Evolutionary conservation across 2,888 invertebrate genomes (phyloP).

Genomic region (Drosophila putrida): DNA sequence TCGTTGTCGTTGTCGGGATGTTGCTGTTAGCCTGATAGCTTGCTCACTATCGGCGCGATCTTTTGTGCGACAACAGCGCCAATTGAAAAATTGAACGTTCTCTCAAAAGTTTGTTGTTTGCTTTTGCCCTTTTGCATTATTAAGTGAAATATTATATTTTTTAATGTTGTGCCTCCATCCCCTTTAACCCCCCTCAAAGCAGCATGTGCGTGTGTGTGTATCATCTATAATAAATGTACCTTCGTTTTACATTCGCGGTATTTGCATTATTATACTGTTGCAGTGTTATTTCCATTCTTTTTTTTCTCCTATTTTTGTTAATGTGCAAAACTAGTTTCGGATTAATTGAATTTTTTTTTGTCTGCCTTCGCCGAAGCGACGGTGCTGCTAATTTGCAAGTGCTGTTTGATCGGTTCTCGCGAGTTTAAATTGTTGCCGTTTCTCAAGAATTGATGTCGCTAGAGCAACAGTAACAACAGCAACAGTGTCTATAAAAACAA

Average conservation of each 20-base stretch:
- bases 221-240: background rate
- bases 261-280: conserved; percentile 8
- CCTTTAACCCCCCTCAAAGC: background rate
- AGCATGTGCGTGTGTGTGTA: conserved; percentile 15
- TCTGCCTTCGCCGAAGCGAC: conserved; percentile 35
- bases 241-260: background rate
- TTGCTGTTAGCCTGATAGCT: conserved; percentile 27
- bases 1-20: conserved; percentile 10
- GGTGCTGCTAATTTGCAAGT: conserved; percentile 65
- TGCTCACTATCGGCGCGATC: conserved; percentile 52
- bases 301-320: conserved; percentile 39
- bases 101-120: background rate
- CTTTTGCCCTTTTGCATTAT: background rate
- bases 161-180: conserved; percentile 48
- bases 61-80: conserved; percentile 48
- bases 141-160: conserved; percentile 66
- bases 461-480: conserved; percentile 13
- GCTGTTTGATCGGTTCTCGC: conserved; percentile 50
- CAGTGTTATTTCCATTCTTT: conserved; percentile 8
- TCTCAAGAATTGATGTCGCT: conserved; percentile 16
- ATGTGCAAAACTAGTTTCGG: conserved; percentile 73
- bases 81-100: conserved; percentile 51
- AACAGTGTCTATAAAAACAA: no score
- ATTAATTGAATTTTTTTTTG: conserved; percentile 65
- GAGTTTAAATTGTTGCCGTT: conserved; percentile 22